Conservation (phyloP, 2,888 invertebrate genomes). For the Chrysina gloriosa region DNA sequence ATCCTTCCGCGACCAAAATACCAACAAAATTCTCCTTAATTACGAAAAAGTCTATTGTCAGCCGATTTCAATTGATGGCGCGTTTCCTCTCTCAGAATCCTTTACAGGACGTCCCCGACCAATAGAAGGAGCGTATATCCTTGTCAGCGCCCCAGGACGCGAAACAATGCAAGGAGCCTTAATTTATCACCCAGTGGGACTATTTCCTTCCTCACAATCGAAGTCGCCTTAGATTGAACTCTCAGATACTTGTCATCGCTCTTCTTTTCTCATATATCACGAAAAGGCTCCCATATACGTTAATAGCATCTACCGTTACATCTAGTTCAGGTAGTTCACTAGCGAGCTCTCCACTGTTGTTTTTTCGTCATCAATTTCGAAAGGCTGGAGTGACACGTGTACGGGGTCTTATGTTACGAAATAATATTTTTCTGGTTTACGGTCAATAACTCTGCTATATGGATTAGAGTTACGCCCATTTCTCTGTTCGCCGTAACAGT, state of each 20-base stretch:
- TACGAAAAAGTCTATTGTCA: constrained; percentile 62
- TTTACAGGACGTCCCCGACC: constrained; percentile 56
- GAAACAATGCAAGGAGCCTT: constrained; percentile 63
- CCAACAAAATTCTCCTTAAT: constrained; percentile 60
- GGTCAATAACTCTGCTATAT: neutral
- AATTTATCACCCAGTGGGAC: constrained; percentile 65
- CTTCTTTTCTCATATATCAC: constrained; percentile 54
- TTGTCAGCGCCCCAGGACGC: constrained; percentile 62
- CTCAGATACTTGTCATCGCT: constrained; percentile 62
- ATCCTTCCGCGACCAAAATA: constrained; percentile 45
- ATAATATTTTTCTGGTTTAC: constrained; percentile 24
- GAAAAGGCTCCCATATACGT: constrained; percentile 47
- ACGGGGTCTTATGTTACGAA: neutral
- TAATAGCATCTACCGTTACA: constrained; percentile 45
- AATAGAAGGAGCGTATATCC: constrained; percentile 61
- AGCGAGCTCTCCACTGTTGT: constrained; percentile 43
- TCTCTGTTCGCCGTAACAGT: too few species aligned
- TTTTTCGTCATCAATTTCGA: constrained; percentile 31
- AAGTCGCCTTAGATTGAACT: constrained; percentile 62
- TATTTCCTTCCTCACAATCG: constrained; percentile 63
- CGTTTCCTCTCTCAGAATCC: constrained; percentile 60
- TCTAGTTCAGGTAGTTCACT: constrained; percentile 52
- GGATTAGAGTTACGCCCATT: too few species aligned
- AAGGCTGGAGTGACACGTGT: constrained; percentile 14
- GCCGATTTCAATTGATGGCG: constrained; percentile 62